Base-by-base conservation (phyloP, 1,140 invertebrate species). In the Papilio machaon region DNA sequence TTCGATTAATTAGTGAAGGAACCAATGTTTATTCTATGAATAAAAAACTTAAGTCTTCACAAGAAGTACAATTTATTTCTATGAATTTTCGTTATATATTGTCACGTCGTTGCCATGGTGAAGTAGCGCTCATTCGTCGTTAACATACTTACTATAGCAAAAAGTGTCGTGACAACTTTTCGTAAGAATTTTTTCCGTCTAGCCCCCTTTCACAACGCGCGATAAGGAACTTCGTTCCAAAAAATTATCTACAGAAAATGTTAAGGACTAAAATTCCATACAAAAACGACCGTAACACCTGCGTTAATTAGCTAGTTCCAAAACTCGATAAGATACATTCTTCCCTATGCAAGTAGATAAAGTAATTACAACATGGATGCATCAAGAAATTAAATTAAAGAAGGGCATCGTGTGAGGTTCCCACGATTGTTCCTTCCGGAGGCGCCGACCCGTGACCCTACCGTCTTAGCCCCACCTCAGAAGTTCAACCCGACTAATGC, bases 391-490 rank as follows among this genome's bases (percentile, higher is more conserved):
- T 87, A 82, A 85, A 84, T 87, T 81, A 80, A 81, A 82, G 83
- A 82, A 84, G 82, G 86, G 84, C 85, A 82, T 79, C 80, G 80
- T 81, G 82, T 74, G 85, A 83, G 81, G 81, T 94, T 94, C 92
- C 91, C 92, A 94, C 92, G 92, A 81, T 80, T 76, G 92, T 94
- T 92, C 91, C 92, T 93, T 94, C 92, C 92, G 92, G 89, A 89
- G 85, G 83, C 88, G 83, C 85, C 89, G 92, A 93, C 92, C 92
- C 92, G 86, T 92, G 89, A 89, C 92, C 89, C 89, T 90, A 91
- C 89, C 86, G 92, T 92, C 92, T 93, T 87, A 82, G 82, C 81
- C 84, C 85, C 85, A 76, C 74, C 11, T 30, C 74, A 15, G 64
- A 46, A 15, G 73, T 8, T 11, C 73, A n/a, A 43, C 47, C 17